Percentiles rank a stretch among this genome's conserved stretches.
phyloP scores from a whole-genome alignment of 2,113 vertebrate genomes.

The Drymodes brunneopygia region DNA sequence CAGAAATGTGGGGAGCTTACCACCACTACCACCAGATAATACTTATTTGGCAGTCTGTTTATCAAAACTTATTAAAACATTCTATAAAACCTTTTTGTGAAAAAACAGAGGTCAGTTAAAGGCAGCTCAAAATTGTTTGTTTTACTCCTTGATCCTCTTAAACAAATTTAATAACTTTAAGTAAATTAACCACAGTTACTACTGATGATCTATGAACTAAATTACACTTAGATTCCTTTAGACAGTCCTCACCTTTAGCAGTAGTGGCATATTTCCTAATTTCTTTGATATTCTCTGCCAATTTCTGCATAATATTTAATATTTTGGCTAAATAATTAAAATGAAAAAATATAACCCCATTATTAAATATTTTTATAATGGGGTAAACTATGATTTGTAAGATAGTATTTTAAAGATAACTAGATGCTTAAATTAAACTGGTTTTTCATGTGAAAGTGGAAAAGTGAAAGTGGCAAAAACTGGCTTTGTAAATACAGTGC shows the following conservation, averaged over 20 bases:
- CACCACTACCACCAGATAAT: not conserved
- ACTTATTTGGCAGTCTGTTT: not conserved
- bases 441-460: not conserved
- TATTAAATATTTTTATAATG: not conserved
- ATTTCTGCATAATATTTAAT: not conserved
- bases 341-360: not conserved
- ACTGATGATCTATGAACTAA: not conserved
- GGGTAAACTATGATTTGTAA: not conserved
- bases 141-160: not conserved
- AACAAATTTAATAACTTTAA: not conserved
- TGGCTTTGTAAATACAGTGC: accelerated
- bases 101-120: not conserved
- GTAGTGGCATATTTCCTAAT: not conserved
- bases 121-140: not conserved
- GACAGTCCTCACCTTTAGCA: not conserved
- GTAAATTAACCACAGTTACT: not conserved
- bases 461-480: not conserved
- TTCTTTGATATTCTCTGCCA: not conserved
- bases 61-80: not conserved
- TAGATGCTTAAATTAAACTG: accelerated
- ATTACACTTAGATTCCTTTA: not conserved
- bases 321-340: accelerated
- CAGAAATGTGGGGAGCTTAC: not conserved
- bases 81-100: not conserved
- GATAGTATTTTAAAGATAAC: not conserved